Evolutionary conservation across 1,140 invertebrate genomes (phyloP).

Genomic region (Caenorhabditis remanei): DNA sequence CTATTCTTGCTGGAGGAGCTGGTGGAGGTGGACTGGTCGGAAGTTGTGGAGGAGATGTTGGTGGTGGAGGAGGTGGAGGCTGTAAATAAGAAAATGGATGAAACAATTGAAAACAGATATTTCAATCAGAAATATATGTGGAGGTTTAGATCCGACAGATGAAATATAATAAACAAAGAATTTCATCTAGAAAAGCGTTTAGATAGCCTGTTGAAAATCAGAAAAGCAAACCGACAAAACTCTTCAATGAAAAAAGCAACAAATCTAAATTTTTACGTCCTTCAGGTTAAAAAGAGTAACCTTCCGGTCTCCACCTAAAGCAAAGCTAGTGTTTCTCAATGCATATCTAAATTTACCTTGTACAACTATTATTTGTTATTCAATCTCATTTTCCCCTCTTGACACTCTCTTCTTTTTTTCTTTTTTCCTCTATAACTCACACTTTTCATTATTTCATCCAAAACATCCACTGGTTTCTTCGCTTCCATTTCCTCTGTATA

Average conservation of each 20-base stretch:
- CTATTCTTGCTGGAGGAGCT: slow-evolving; percentile 26
- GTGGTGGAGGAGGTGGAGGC: background rate
- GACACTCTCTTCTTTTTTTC: background rate
- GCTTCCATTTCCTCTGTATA: slow-evolving; percentile 41
- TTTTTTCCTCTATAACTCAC: background rate
- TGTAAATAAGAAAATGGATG: background rate
- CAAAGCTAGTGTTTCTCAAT: background rate
- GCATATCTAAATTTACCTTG: background rate
- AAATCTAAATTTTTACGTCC: too few species aligned
- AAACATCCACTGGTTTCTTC: slow-evolving; percentile 8
- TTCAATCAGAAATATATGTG: too few species aligned
- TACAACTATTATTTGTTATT: slow-evolving; percentile 21
- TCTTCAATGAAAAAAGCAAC: too few species aligned
- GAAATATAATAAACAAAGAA: too few species aligned
- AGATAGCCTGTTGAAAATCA: too few species aligned
- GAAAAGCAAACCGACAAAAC: too few species aligned
- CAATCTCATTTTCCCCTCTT: background rate
- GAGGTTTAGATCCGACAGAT: too few species aligned
- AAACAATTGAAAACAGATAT: background rate
- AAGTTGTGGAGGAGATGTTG: slow-evolving; percentile 14
- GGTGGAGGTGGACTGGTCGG: slow-evolving; percentile 3
- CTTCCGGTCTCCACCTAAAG: too few species aligned
- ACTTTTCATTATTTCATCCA: slow-evolving; percentile 40
- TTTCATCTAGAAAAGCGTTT: too few species aligned
- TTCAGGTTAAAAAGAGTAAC: too few species aligned